Percentiles rank a stretch among this genome's conserved stretches.
Conservation (phyloP, 2,888 invertebrate genomes). For the Rugalucina vietnamica region DNA sequence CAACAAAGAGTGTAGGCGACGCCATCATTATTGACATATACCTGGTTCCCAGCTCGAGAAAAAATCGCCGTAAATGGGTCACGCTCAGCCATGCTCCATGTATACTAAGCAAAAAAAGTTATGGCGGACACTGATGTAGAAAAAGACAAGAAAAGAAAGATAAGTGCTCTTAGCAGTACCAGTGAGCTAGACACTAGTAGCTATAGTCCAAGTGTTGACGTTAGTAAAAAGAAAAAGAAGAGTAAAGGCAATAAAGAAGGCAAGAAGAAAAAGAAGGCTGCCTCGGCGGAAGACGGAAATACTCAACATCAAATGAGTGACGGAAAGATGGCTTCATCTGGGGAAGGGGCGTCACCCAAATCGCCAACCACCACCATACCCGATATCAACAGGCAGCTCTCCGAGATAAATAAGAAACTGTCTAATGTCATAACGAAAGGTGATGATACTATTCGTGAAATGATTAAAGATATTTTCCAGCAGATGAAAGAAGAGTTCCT, state of each 20-base stretch:
- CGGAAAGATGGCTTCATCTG: background rate
- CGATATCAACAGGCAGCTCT: background rate
- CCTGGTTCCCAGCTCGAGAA: too few species aligned
- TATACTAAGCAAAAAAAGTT: background rate
- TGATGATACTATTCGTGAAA: background rate
- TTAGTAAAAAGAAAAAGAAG: background rate
- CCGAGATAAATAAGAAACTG: background rate
- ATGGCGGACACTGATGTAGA: background rate
- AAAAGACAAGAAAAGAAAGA: background rate
- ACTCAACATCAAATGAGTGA: background rate
- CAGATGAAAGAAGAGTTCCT: slow-evolving; percentile 14
- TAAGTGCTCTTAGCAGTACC: background rate
- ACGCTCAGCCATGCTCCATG: too few species aligned
- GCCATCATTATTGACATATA: too few species aligned
- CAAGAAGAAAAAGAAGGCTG: background rate
- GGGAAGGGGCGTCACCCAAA: background rate
- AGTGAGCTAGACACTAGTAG: slow-evolving; percentile 4
- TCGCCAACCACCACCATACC: background rate
- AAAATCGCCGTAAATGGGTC: too few species aligned
- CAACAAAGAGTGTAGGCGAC: too few species aligned
- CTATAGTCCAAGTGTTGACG: background rate
- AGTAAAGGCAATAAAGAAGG: background rate
- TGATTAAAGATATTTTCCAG: slow-evolving; percentile 10
- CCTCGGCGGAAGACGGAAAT: background rate
- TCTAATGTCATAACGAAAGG: slow-evolving; percentile 8